phyloP scores from a whole-genome alignment of 2,797 vertebrate species.

The Phrynocephalus guinanensis region DNA sequence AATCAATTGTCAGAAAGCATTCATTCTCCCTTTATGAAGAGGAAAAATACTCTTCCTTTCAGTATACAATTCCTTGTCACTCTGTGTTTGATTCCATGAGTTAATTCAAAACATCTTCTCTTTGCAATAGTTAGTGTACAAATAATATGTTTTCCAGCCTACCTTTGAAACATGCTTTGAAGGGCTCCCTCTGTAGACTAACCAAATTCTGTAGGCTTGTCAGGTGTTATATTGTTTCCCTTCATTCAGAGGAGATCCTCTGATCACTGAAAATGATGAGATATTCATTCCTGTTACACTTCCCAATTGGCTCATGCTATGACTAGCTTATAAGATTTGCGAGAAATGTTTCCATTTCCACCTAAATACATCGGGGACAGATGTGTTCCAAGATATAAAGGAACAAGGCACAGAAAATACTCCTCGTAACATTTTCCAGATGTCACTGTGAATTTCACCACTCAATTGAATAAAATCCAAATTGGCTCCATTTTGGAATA shows the following conservation, averaged over 20 bases:
- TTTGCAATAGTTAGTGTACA: constrained; percentile 11
- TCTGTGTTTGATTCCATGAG: background rate
- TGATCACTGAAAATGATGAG: constrained; percentile 16
- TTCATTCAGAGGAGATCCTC: background rate
- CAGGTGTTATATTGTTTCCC: background rate
- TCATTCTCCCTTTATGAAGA: constrained; percentile 15
- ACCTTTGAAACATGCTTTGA: constrained; percentile 15
- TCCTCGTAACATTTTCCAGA: constrained; percentile 55
- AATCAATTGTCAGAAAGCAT: constrained; percentile 8
- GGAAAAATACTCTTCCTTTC: constrained; percentile 18
- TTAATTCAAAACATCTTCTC: constrained; percentile 37
- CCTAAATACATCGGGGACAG: constrained; percentile 48
- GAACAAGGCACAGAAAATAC: constrained; percentile 37
- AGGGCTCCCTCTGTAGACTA: background rate
- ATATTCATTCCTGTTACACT: constrained; percentile 39
- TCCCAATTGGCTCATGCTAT: constrained; percentile 26
- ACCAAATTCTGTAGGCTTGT: constrained; percentile 15
- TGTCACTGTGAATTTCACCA: constrained; percentile 27
- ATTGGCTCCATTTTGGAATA: constrained; percentile 48
- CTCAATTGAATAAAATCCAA: constrained; percentile 40
- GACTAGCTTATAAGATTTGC: constrained; percentile 40
- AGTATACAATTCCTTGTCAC: constrained; percentile 10
- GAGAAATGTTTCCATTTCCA: constrained; percentile 50
- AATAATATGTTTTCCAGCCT: constrained; percentile 12
- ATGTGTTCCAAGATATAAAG: constrained; percentile 58